Conservation (phyloP, 1,140 invertebrate species). For the Lepidotrigona ventralis region DNA sequence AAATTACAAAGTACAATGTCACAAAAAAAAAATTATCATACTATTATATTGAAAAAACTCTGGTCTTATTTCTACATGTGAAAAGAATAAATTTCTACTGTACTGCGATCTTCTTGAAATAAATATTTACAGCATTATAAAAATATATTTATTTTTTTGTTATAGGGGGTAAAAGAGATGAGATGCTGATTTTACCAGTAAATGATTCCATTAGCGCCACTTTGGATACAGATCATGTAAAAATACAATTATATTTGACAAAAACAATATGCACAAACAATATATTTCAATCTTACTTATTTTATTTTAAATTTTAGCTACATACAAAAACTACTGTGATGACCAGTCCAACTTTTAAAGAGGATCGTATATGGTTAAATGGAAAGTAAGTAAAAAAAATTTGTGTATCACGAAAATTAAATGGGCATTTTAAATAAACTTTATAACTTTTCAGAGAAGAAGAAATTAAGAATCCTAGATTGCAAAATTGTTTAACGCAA, state of each 20-base stretch:
- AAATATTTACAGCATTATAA: slow-evolving; percentile 17
- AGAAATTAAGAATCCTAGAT: slow-evolving; percentile 85
- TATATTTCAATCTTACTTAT: slow-evolving; percentile 18
- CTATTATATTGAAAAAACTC: background rate
- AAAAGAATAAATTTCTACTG: background rate
- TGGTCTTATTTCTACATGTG: background rate
- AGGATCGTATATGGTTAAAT: slow-evolving; percentile 95
- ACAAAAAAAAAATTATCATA: background rate
- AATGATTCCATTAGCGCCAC: slow-evolving; percentile 98
- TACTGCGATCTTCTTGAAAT: slow-evolving; percentile 23
- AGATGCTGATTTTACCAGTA: slow-evolving; percentile 95
- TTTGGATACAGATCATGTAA: slow-evolving; percentile 90
- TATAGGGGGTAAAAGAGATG: slow-evolving; percentile 96
- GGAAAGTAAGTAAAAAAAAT: slow-evolving; percentile 81
- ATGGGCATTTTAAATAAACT: slow-evolving; percentile 25
- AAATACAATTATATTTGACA: slow-evolving; percentile 55
- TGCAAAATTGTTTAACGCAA: slow-evolving; percentile 89
- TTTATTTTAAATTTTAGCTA: slow-evolving; percentile 83
- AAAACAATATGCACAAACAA: slow-evolving; percentile 13
- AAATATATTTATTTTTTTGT: slow-evolving; percentile 69
- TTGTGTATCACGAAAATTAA: slow-evolving; percentile 25
- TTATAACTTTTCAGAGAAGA: slow-evolving; percentile 83
- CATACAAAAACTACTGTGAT: slow-evolving; percentile 94
- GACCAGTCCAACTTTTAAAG: slow-evolving; percentile 85
- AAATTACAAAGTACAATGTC: background rate